A percentile compares a stretch with the other conserved stretches of the same genome.
Evolutionary conservation across 1,140 invertebrate species (phyloP).

Genomic region (Drosophila punjabiensis): DNA sequence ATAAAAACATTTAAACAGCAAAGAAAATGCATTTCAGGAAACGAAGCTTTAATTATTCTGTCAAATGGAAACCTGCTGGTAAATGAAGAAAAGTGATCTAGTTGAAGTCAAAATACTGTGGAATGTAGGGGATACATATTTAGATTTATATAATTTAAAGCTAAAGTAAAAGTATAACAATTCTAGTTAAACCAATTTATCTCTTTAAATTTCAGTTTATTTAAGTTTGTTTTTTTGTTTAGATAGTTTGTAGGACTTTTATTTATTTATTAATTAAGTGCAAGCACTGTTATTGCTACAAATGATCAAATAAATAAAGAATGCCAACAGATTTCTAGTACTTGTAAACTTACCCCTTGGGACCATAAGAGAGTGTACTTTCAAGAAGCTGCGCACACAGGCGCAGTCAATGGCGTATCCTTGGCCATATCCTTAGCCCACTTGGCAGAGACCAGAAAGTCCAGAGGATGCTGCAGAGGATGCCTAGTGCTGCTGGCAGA

Average conservation of each 20-base stretch:
- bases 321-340: not conserved
- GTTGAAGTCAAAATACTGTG: too few species aligned
- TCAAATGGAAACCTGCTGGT: not conserved
- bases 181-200: too few species aligned
- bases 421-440: constrained; percentile 15
- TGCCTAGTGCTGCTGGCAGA: not conserved
- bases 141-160: not conserved
- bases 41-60: constrained; percentile 14
- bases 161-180: too few species aligned
- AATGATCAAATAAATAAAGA: not conserved
- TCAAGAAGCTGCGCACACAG: not conserved
- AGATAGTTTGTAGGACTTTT: fast-evolving
- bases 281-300: not conserved
- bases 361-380: not conserved
- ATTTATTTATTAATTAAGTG: not conserved
- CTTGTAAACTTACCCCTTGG: too few species aligned
- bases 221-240: not conserved
- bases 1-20: constrained; percentile 13
- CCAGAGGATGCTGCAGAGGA: not conserved
- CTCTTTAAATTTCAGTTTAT: not conserved
- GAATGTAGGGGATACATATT: too few species aligned
- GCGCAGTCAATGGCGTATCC: not conserved
- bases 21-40: constrained; percentile 6
- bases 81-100: too few species aligned
- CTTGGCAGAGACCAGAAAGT: constrained; percentile 29